phyloP scores from a whole-genome alignment of 2,797 vertebrate genomes.

The Numenius phaeopus region DNA sequence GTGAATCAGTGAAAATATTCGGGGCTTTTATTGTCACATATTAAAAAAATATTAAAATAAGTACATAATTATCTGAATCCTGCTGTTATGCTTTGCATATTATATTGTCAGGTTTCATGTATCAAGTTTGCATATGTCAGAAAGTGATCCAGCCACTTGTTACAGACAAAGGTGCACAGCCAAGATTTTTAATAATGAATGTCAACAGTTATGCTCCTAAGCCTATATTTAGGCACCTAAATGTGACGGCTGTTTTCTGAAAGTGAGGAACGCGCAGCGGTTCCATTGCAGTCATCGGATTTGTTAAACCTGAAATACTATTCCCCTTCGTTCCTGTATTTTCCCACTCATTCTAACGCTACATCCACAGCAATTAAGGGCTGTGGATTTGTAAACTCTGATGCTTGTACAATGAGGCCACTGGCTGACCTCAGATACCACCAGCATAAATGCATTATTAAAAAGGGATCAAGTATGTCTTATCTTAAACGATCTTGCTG shows the following conservation, averaged over 20 bases:
- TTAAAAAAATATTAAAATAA: neutral
- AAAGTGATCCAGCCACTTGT: conserved; percentile 10
- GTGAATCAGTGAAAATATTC: neutral
- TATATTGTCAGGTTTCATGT: neutral
- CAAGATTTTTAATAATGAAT: conserved; percentile 27
- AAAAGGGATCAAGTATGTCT: neutral
- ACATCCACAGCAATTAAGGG: neutral
- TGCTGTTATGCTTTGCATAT: neutral
- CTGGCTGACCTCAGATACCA: neutral
- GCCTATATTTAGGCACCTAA: neutral
- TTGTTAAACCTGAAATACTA: neutral
- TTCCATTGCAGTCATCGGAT: neutral
- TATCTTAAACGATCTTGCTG: neutral
- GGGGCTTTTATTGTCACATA: neutral
- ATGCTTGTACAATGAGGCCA: rapidly evolving
- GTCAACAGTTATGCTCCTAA: conserved; percentile 32
- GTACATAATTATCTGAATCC: neutral
- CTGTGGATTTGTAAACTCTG: neutral
- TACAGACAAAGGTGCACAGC: conserved; percentile 31
- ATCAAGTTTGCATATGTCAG: neutral
- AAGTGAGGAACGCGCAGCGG: neutral
- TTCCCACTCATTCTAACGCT: neutral
- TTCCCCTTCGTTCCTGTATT: neutral
- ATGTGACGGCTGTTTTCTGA: neutral
- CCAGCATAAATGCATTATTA: neutral